Percentiles rank a stretch among this genome's conserved stretches.
Conservation (phyloP, 30 jellyfish, hydroid and myxozoan species). For the Turritopsis rubra region DNA sequence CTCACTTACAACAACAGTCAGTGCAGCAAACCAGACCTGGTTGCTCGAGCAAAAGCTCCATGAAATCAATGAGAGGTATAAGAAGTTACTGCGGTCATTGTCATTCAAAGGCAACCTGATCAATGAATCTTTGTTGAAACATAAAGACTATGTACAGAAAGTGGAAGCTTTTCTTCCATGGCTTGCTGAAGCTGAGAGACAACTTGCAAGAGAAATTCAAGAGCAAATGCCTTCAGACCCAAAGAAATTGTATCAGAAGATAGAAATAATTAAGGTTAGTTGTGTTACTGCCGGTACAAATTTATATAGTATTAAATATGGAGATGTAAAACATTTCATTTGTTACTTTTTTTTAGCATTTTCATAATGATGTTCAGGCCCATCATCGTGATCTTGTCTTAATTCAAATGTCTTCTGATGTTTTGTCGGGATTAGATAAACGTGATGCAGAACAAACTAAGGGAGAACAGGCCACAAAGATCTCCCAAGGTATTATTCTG, state of each 20-base stretch:
- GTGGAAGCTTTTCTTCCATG: slow-evolving; percentile 77
- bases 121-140: slow-evolving; percentile 77
- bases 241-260: slow-evolving; percentile 53
- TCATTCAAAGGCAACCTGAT: slow-evolving; percentile 77
- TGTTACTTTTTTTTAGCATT: slow-evolving; percentile 36
- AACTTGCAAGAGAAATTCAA: slow-evolving; percentile 70
- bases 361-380: slow-evolving; percentile 74
- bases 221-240: slow-evolving; percentile 84
- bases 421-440: slow-evolving; percentile 82
- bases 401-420: slow-evolving; percentile 87
- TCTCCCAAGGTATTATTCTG: slow-evolving; percentile 68
- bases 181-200: slow-evolving; percentile 74
- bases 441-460: slow-evolving; percentile 76
- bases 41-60: slow-evolving; percentile 91
- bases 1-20: slow-evolving; percentile 61
- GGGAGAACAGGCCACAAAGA: slow-evolving; percentile 61
- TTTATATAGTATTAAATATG: background rate
- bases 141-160: slow-evolving; percentile 74
- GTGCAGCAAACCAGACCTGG: slow-evolving; percentile 93
- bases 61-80: slow-evolving; percentile 78
- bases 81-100: slow-evolving; percentile 69
- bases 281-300: background rate
- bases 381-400: slow-evolving; percentile 71
- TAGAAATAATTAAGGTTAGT: slow-evolving; percentile 63
- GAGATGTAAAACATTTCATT: background rate